These are phyloP conservation scores for Kryptolebias marmoratus DNA, from an alignment of 2,113 vertebrate species.

Conservation along the genomic window DNA sequence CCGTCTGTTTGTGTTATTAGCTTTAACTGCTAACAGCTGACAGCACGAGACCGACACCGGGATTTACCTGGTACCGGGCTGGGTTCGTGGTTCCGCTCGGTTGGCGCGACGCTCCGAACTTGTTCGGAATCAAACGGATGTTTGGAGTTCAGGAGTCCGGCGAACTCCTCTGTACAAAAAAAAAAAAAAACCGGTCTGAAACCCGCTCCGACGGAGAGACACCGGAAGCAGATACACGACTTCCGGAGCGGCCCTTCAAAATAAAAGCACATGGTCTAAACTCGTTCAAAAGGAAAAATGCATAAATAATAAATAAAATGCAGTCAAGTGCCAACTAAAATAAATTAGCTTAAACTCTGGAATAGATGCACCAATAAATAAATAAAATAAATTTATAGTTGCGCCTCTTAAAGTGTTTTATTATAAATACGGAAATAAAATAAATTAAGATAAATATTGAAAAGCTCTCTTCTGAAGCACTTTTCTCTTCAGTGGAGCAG, in stretches of 20 bases:
- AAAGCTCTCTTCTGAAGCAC: no score
- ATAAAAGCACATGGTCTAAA: conserved; percentile 21
- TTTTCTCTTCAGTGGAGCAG: no score
- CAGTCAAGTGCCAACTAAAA: no score
- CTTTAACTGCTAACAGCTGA: conserved; percentile 52
- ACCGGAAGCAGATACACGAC: fast-evolving
- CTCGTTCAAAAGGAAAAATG: no score
- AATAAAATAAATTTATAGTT: no score
- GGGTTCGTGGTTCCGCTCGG: not conserved
- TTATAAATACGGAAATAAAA: no score
- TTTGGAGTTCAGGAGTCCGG: conserved; percentile 34
- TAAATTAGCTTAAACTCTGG: no score
- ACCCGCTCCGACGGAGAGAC: conserved; percentile 35
- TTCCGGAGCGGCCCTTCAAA: conserved; percentile 38
- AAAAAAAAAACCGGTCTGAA: conserved; percentile 67
- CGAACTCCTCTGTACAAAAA: conserved; percentile 41
- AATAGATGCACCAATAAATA: no score
- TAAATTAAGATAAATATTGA: no score
- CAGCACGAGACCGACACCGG: not conserved
- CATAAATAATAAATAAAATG: no score
- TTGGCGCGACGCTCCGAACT: conserved; percentile 17
- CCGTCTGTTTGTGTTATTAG: conserved; percentile 28
- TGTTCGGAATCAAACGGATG: not conserved
- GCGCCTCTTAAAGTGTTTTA: no score
- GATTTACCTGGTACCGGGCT: conserved; percentile 31